Conservation (phyloP, 2,797 vertebrate species). For the Megalops cyprinoides region DNA sequence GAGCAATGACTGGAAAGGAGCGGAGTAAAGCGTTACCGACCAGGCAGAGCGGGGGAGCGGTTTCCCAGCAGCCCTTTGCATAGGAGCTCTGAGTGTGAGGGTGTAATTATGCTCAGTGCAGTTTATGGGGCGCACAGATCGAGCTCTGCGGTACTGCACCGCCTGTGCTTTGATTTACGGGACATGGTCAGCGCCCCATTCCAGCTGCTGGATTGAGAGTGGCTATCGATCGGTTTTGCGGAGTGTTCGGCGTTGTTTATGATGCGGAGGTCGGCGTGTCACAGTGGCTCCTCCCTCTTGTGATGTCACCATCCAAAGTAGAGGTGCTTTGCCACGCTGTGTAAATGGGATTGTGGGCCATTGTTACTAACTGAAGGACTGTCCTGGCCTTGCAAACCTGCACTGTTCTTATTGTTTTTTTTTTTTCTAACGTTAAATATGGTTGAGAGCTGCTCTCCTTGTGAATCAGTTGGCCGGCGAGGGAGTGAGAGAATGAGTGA, state of each 20-base stretch:
- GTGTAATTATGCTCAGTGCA: not conserved
- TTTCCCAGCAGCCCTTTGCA: not conserved
- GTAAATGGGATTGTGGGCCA: not conserved
- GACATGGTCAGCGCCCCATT: not conserved
- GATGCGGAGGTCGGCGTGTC: not conserved
- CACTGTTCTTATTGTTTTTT: not conserved
- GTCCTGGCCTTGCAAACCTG: not conserved
- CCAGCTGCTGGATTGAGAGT: not conserved
- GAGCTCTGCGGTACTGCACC: not conserved
- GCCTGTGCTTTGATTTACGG: not conserved
- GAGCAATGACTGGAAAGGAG: not conserved
- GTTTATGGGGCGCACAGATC: not conserved
- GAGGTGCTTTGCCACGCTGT: not conserved
- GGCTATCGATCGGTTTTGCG: slow-evolving; percentile 2
- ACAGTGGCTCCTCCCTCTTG: not conserved
- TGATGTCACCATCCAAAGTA: not conserved
- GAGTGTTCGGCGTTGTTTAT: not conserved
- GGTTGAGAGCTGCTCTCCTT: too few species aligned
- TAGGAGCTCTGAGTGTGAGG: not conserved
- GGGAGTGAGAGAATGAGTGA: too few species aligned
- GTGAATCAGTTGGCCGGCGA: too few species aligned
- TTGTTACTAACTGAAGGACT: not conserved
- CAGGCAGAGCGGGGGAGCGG: not conserved
- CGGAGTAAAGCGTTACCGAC: not conserved
- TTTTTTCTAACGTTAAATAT: not conserved